Base-by-base conservation (phyloP, 2,888 invertebrate species). In the Autographa gamma region DNA sequence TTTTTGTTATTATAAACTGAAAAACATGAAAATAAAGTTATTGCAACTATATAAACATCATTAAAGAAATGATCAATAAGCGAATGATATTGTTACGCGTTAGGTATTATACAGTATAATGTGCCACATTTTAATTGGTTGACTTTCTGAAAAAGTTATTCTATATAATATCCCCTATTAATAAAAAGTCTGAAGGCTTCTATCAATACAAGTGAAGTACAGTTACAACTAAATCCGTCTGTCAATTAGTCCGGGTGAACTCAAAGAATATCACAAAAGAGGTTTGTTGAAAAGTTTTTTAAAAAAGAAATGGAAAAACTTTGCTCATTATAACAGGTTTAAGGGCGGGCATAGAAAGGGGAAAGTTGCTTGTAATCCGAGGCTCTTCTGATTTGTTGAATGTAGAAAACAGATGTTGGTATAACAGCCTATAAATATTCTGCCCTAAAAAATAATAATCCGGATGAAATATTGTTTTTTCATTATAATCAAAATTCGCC, bases 261-360 rank as follows among this genome's bases (percentile, higher is more conserved):
- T 82, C 82, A 81, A 83, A 86, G 86, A 87, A 87, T 86, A 88
- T 86, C 80, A 84, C 84, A 85, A 90, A 89, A 88, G 88, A 82
- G 80, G 81, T 81, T 82, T 80, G 82, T 81, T 74, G 56, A 31
- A 73, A 82, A 84, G 63, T 82, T 84, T 69, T 88, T 81, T 80
- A 87, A 89, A 87, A 90, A 91, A 91, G 89, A 88, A 93, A 93
- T 92, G 92, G 90, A 90, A 90, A 93, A 93, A 94, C 86, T 93
- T 94, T 85, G 81, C 91, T 93, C 93, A 92, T 93, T 93, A 93
- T 92, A 92, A 90, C 88, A 88, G 91, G 90, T 92, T 93, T 93
- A 92, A 90, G 89, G 84, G 81, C 81, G 84, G 82, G 71, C 69
- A 78, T 65, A 79, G 83, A 81, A 77, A 75, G 74, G 77, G 77